Conservation (phyloP, 2,888 invertebrate genomes). For the Tenthredo notha region DNA sequence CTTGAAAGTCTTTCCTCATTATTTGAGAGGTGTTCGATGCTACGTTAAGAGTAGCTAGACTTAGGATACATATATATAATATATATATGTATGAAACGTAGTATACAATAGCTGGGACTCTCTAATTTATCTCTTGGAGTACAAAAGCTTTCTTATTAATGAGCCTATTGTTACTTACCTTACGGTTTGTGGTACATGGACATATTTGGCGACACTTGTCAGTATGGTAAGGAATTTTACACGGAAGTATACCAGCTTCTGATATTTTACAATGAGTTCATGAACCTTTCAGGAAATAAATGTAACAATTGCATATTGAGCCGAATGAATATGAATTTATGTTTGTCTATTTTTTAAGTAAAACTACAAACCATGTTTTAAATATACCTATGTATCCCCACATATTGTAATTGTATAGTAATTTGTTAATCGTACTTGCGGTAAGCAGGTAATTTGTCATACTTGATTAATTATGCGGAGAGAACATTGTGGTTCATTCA, state of each 20-base stretch:
- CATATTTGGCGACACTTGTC: not conserved
- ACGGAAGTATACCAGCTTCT: not conserved
- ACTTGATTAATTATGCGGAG: not conserved
- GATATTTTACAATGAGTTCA: not conserved
- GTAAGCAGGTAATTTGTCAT: not conserved
- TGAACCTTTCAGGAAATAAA: not conserved
- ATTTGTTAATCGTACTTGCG: not conserved
- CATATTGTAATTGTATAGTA: not conserved
- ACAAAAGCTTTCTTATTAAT: slow-evolving; percentile 32
- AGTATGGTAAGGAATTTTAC: not conserved
- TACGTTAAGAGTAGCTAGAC: not conserved
- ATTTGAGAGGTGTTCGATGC: slow-evolving; percentile 19
- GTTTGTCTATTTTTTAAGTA: not conserved
- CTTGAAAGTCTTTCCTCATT: slow-evolving; percentile 20
- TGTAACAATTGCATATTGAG: not conserved
- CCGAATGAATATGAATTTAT: not conserved
- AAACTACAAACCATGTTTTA: not conserved
- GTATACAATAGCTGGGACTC: not conserved
- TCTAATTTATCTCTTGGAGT: not conserved
- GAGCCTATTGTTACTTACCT: slow-evolving; percentile 12
- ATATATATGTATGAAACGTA: not conserved
- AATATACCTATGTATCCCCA: not conserved
- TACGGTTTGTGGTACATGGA: not conserved
- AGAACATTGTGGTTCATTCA: slow-evolving; percentile 3
- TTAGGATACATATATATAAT: not conserved